A percentile compares a stretch with the other conserved stretches of the same genome.
Conservation (phyloP, 2,113 vertebrate genomes). For the Triplophysa tibetana region DNA sequence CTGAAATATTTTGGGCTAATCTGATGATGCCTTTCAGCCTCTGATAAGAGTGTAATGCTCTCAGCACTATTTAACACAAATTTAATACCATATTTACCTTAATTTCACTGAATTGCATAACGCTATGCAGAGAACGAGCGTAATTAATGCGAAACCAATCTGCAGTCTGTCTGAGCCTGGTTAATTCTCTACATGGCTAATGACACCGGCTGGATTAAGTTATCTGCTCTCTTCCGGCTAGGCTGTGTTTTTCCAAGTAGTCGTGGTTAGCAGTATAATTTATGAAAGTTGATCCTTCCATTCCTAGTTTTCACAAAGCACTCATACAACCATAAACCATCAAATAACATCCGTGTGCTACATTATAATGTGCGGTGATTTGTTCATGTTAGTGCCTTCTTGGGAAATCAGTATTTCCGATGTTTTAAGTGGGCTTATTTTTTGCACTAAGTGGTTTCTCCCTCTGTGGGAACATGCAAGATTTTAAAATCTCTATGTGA, state of each 20-base stretch:
- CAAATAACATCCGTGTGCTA: conserved; percentile 1
- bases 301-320: conserved; percentile 8
- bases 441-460: not conserved
- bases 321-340: not conserved
- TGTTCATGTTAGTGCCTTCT: conserved; percentile 12
- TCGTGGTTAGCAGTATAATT: not conserved
- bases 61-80: conserved; percentile 8
- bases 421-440: not conserved
- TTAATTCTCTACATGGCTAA: not conserved
- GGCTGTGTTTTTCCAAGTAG: not conserved
- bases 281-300: not conserved
- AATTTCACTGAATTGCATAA: not conserved
- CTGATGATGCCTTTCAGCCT: not conserved
- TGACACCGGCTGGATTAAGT: not conserved
- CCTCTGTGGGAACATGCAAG: no score
- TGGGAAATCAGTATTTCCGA: not conserved
- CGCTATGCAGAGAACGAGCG: not conserved
- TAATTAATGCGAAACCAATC: not conserved
- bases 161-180: not conserved
- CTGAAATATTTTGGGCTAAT: not conserved
- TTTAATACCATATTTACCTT: not conserved
- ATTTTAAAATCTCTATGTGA: no score
- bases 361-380: conserved; percentile 22
- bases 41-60: not conserved
- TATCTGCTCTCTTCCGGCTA: conserved; percentile 8